These are phyloP conservation scores for Recurvirostra avosetta DNA, from an alignment of 2,113 vertebrate genomes.

Conservation along the genomic window DNA sequence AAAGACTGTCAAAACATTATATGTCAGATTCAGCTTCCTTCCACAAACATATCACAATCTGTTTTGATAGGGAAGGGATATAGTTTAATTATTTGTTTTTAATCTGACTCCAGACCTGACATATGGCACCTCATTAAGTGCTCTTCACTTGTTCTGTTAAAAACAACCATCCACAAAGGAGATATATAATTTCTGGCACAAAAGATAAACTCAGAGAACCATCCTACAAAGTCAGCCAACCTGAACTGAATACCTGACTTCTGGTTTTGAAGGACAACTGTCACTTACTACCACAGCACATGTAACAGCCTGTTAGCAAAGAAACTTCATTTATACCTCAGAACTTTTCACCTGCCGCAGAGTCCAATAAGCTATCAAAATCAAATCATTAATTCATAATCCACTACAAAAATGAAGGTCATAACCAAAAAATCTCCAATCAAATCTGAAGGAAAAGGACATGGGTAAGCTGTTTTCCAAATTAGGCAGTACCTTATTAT, in stretches of 20 bases:
- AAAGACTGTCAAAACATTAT: conserved; percentile 57
- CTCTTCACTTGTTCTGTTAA: conserved; percentile 47
- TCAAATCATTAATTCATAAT: neutral
- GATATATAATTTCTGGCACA: conserved; percentile 33
- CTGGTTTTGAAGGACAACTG: neutral
- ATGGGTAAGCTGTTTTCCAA: neutral
- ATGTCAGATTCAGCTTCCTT: conserved; percentile 60
- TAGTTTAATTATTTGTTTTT: conserved; percentile 74
- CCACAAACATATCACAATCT: conserved; percentile 60
- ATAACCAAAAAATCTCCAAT: neutral
- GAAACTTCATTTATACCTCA: neutral
- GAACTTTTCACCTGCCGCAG: neutral
- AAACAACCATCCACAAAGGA: conserved; percentile 53
- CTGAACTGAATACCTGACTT: neutral
- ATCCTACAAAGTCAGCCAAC: neutral
- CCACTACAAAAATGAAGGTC: neutral
- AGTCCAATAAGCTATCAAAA: neutral
- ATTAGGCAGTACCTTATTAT: neutral
- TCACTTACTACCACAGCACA: neutral
- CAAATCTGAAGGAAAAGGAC: neutral
- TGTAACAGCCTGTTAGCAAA: neutral
- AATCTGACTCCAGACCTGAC: conserved; percentile 66
- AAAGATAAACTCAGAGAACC: conserved; percentile 36
- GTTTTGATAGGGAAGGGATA: conserved; percentile 62
- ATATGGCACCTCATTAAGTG: conserved; percentile 66